Percentiles rank a stretch among this genome's conserved stretches.
phyloP scores from a whole-genome alignment of 2,888 invertebrate species.

The Trachelus iudaicus region DNA sequence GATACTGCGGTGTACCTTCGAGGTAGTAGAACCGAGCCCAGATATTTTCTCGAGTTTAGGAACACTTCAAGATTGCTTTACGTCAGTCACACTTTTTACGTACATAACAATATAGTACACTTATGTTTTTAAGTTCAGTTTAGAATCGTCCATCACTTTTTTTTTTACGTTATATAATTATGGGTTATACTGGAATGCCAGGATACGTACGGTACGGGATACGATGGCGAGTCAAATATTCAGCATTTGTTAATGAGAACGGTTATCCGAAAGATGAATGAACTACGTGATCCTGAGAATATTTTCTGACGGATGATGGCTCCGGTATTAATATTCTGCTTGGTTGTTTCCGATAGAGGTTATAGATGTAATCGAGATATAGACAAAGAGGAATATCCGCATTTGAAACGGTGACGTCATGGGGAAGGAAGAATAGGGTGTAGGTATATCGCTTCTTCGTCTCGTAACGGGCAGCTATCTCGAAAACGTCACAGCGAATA shows the following conservation, averaged over 20 bases:
- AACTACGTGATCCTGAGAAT: neutral
- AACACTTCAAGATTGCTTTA: neutral
- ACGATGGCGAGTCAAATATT: neutral
- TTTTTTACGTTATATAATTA: neutral
- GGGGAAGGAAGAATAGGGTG: neutral
- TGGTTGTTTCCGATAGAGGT: slow-evolving; percentile 26
- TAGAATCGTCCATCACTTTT: neutral
- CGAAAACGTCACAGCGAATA: slow-evolving; percentile 40
- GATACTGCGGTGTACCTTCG: slow-evolving; percentile 2
- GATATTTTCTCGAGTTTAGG: neutral
- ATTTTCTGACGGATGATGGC: neutral
- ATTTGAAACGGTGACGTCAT: slow-evolving; percentile 10
- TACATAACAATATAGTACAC: neutral
- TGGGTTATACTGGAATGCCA: neutral
- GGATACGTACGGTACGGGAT: neutral
- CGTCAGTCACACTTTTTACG: neutral
- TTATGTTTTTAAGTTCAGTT: neutral
- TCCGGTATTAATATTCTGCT: neutral
- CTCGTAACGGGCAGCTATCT: slow-evolving; percentile 34
- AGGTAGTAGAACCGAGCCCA: neutral
- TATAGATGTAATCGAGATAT: slow-evolving; percentile 36
- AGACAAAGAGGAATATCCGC: slow-evolving; percentile 25
- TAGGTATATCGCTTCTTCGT: slow-evolving; percentile 28
- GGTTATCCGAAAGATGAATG: neutral
- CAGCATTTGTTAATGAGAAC: neutral